Evolutionary conservation across 2,888 invertebrate genomes (phyloP), one percentile per base, ranked within the genome.

Genomic region (Acleris sparsana): DNA sequence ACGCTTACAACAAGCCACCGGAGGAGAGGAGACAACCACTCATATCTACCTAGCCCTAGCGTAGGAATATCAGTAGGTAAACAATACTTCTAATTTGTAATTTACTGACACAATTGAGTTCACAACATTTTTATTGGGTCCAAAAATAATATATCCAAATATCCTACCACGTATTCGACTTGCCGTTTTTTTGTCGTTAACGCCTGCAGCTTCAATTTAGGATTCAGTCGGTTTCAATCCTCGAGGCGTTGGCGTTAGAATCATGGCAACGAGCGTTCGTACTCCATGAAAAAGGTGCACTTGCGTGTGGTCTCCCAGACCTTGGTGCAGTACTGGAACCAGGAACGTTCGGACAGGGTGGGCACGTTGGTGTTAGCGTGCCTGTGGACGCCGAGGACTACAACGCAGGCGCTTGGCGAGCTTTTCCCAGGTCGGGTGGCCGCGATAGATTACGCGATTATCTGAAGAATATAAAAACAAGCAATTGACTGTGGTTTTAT

Each of bases 301-400:
- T 97, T 97, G 77, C 95, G 96, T 58, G 97, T 95, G 51, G 95
- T 95, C 73, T 97, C 97, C 96, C 97, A 97, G 0, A 96, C 96
- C 85, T 96, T 96, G 80, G n/a, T n/a, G n/a, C n/a, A n/a, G n/a
- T n/a, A n/a, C n/a, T n/a, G n/a, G n/a, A n/a, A n/a, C n/a, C n/a
- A n/a, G n/a, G n/a, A n/a, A n/a, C 95, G 96, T 82, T 97, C 97
- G 0, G 96, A 95, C n/a, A 97, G 87, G 69, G 95, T 94, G 0
- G 89, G 78, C 6, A 95, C 94, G 71, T 96, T 96, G 0, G 96
- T 96, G 71, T 97, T 92, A 51, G 95, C 94, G 78, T 94, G 94
- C 70, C 95, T 93, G 56, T 95, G 93, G 33, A 95, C 94, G 5
- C 96, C 95, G 29, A 95, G 92, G 46, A 97, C 89, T 88, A 96